Evolutionary conservation across 2,113 vertebrate species (phyloP).

Genomic region (Chinchilla lanigera): DNA sequence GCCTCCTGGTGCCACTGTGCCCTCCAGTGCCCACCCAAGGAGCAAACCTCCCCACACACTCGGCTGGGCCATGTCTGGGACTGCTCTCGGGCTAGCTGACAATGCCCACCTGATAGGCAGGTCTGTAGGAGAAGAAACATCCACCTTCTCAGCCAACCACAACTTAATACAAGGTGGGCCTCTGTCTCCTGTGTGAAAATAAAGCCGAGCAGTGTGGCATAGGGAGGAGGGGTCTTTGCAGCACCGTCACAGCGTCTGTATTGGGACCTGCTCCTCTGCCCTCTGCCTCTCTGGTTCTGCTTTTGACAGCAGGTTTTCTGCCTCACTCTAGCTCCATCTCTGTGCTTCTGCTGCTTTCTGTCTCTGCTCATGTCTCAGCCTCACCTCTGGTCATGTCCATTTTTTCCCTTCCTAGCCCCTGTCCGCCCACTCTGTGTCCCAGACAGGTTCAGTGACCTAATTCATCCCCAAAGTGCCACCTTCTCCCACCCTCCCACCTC

Average conservation of each 20-base stretch:
- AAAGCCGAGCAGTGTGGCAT: rapidly evolving
- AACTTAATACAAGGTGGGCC: neutral
- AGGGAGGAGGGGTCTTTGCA: neutral
- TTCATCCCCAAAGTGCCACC: too few relatives aligned
- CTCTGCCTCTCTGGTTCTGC: neutral
- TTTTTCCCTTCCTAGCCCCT: neutral
- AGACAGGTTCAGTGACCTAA: neutral
- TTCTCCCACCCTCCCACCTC: neutral
- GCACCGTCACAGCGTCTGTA: rapidly evolving
- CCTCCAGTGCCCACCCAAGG: neutral
- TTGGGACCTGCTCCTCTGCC: neutral
- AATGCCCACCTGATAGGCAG: neutral
- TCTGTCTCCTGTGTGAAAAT: neutral
- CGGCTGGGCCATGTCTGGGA: rapidly evolving
- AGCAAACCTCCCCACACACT: rapidly evolving
- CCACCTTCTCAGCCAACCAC: neutral
- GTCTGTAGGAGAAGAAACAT: neutral
- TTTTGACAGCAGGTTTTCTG: neutral
- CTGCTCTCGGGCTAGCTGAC: neutral
- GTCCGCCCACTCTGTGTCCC: neutral
- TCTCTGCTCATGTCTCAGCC: neutral
- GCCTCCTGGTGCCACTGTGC: neutral
- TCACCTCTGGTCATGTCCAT: neutral
- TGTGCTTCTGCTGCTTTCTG: neutral
- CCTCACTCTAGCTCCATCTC: neutral